Base-by-base conservation (phyloP, 1,140 invertebrate species). In the Mycetomoellerius zeteki region DNA sequence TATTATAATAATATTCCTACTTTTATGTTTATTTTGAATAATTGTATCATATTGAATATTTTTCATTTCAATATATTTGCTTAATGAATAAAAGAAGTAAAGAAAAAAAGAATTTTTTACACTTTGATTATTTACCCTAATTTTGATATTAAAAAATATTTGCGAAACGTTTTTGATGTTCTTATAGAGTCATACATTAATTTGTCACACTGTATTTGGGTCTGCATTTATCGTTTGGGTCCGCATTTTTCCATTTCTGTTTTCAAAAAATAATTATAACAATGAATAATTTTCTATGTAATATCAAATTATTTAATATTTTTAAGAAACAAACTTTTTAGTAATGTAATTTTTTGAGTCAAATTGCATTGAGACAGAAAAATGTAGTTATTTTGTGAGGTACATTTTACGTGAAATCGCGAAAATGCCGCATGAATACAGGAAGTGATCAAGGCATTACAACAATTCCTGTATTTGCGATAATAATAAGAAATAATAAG, bases 131-230 rank as follows among this genome's bases (percentile, higher is more conserved):
- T 85, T 77, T 75, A 77, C 43, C 72, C 82, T 77, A 19, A 76
- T 47, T 80, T 80, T 54, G 43, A 80, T 47, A 33, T 64, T 60
- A 21, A 21, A 19, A 76, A 14, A n/a, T 24, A 54, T 24, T 69
- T 54, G 52, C 21, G 4, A 80, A 37, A 80, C 1, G 1, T 33
- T 64, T 56, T 77, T 3, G 37, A 62, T 54, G 52, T 47, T 52
- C n/a, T 43, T 43, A 43, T 43, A 43, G 37, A 56, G 76, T 90
- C 86, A 86, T 88, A 21, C 52, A 89, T 90, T 90, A 88, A 80
- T 87, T 91, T 76, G 82, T 85, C 90, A 88, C 65, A 86, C 88
- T 92, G 90, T 92, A 92, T 91, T 92, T 91, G 90, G 85, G 56
- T 86, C 89, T 56, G 77, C 60, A 52, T 47, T 78, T 77, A 71